These are phyloP conservation scores for Passer domesticus DNA, from an alignment of 2,113 vertebrate genomes.

Conservation along the genomic window DNA sequence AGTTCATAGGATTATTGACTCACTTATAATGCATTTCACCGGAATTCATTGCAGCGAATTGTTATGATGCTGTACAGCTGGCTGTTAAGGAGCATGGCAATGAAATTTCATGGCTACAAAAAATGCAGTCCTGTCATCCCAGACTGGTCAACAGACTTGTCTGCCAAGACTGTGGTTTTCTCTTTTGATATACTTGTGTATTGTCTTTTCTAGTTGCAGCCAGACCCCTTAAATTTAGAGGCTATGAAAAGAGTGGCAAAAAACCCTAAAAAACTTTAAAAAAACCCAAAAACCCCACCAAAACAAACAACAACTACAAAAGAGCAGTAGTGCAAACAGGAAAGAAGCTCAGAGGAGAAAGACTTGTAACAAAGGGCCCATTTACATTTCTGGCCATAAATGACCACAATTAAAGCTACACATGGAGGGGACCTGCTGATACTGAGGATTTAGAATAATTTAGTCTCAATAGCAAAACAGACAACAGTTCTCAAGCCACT, in stretches of 20 bases:
- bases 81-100: neutral
- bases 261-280: no score
- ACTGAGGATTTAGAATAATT: neutral
- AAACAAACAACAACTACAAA: neutral
- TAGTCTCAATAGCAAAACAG: neutral
- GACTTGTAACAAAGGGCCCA: neutral
- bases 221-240: neutral
- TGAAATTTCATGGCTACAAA: conserved; percentile 1
- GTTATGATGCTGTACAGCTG: neutral
- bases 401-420: neutral
- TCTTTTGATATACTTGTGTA: neutral
- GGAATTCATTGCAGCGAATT: neutral
- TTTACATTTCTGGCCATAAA: neutral
- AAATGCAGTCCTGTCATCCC: neutral
- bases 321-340: neutral
- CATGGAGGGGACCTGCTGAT: neutral
- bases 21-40: neutral
- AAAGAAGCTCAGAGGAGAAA: neutral
- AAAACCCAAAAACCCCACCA: neutral
- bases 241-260: neutral
- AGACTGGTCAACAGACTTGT: neutral
- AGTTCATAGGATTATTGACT: neutral
- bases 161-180: neutral
- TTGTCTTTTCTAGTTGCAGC: neutral
- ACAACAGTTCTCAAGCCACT: neutral